Evolutionary conservation across 2,888 invertebrate species (phyloP).

Genomic region (Mesorhabditis sp.): DNA sequence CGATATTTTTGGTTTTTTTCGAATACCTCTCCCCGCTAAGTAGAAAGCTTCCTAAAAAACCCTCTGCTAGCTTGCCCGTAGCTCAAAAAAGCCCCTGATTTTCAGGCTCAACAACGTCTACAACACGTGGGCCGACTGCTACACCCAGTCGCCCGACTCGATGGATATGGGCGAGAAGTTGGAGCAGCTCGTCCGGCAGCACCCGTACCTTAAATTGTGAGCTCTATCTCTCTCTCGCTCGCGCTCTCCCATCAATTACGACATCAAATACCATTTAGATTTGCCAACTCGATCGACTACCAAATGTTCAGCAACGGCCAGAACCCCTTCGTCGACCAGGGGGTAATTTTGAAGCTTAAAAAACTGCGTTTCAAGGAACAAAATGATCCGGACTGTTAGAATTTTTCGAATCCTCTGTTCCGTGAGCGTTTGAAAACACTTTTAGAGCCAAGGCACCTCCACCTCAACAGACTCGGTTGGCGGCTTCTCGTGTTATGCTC

Average conservation of each 20-base stretch:
- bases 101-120: conserved; percentile 41
- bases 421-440: too few relatives aligned
- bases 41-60: background rate
- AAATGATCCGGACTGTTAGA: too few relatives aligned
- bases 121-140: conserved; percentile 44
- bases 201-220: conserved; percentile 1
- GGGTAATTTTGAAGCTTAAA: conserved; percentile 18
- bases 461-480: conserved; percentile 39
- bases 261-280: background rate
- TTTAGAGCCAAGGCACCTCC: conserved; percentile 24
- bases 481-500: conserved; percentile 34
- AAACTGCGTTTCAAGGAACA: too few relatives aligned
- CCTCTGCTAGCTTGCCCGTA: background rate
- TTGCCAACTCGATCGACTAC: conserved; percentile 13
- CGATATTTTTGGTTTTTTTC: too few relatives aligned
- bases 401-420: too few relatives aligned
- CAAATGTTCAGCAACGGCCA: conserved; percentile 25
- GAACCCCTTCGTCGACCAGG: conserved; percentile 39
- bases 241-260: background rate
- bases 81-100: background rate
- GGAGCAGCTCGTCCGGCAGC: background rate
- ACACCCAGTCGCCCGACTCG: conserved; percentile 14
- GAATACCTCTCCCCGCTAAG: background rate
- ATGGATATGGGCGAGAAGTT: conserved; percentile 8
- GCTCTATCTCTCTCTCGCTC: background rate